A percentile compares a stretch with the other conserved stretches of the same genome.
Evolutionary conservation across 1,140 invertebrate genomes (phyloP).

Genomic region (Semibalanus balanoides): DNA sequence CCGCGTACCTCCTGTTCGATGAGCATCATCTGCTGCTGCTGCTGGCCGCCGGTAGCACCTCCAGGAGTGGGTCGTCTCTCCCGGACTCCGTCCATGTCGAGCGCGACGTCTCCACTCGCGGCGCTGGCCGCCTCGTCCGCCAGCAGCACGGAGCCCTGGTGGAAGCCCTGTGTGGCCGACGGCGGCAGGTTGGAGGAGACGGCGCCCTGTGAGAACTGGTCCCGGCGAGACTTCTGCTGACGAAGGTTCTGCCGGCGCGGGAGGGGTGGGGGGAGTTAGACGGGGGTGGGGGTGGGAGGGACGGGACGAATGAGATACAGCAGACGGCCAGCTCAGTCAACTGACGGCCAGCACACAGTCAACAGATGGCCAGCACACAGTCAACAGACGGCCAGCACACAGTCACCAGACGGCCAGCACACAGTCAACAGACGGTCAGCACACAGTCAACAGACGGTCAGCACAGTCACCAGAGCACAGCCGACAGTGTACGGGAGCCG

Average conservation of each 20-base stretch:
- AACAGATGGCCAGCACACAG: no score
- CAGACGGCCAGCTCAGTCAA: no score
- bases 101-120: conserved; percentile 22
- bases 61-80: conserved; percentile 13
- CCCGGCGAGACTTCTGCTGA: conserved; percentile 79
- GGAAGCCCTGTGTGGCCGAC: conserved; percentile 44
- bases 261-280: no score
- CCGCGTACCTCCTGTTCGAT: conserved; percentile 40
- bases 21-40: conserved; percentile 46
- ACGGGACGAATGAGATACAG: no score
- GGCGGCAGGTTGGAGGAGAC: conserved; percentile 52
- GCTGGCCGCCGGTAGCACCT: conserved; percentile 10
- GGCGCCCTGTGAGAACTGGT: conserved; percentile 78
- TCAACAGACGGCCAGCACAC: no score
- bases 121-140: conserved; percentile 31
- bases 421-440: no score
- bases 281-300: no score
- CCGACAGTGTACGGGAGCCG: no score
- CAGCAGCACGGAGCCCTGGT: conserved; percentile 40
- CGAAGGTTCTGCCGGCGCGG: conserved; percentile 64
- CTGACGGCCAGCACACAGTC: no score
- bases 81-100: conserved; percentile 27
- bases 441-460: no score
- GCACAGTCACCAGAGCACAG: no score
- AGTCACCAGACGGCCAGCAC: no score